phyloP scores from a whole-genome alignment of 2,113 vertebrate species.

The Eptesicus fuscus region DNA sequence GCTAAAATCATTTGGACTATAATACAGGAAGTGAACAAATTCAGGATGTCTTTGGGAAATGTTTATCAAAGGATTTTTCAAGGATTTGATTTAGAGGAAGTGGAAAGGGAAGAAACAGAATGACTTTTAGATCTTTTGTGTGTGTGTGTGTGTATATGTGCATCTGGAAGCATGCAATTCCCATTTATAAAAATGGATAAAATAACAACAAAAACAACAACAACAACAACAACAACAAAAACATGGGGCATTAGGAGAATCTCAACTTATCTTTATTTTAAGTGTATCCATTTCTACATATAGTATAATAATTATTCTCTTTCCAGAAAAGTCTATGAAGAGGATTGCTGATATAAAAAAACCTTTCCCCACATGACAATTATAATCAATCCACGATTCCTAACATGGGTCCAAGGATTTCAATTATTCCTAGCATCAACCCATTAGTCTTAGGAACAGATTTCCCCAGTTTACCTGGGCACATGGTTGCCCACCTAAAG shows the following conservation, averaged over 20 bases:
- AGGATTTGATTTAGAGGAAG: not conserved
- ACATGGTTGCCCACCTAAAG: not conserved
- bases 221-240: not conserved
- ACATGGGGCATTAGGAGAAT: not conserved
- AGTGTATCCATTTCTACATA: not conserved
- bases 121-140: not conserved
- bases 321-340: not conserved
- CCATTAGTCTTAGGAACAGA: not conserved
- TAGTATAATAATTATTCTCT: not conserved
- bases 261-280: not conserved
- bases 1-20: not conserved
- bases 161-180: not conserved
- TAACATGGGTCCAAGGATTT: not conserved
- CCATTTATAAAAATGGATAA: not conserved
- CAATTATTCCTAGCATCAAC: not conserved
- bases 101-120: not conserved
- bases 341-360: not conserved
- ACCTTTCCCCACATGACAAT: not conserved
- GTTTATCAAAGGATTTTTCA: not conserved
- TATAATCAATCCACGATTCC: not conserved
- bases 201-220: not conserved
- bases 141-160: not conserved
- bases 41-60: not conserved
- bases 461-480: not conserved
- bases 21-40: not conserved